phyloP scores from a whole-genome alignment of 2,797 vertebrate species.

The Lepus oiostolus region DNA sequence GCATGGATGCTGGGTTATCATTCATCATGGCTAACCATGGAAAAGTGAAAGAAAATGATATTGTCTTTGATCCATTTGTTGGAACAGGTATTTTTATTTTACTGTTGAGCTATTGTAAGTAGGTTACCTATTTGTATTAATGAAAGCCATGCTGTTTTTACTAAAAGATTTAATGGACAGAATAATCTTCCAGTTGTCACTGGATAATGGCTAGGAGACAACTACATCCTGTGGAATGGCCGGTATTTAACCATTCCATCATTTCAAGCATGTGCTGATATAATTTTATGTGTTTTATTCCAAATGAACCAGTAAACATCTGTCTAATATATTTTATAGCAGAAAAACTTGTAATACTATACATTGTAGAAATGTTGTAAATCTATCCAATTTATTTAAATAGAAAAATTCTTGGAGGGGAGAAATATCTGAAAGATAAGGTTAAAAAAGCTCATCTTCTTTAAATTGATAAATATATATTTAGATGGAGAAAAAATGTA shows the following conservation, averaged over 20 bases:
- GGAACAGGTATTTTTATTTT: constrained; percentile 93
- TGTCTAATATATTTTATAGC: constrained; percentile 57
- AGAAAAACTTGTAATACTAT: not conserved
- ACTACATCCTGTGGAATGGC: not conserved
- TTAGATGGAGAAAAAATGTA: constrained; percentile 19
- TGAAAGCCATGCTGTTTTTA: constrained; percentile 25
- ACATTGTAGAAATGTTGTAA: not conserved
- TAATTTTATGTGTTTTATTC: constrained; percentile 50
- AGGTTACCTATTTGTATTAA: constrained; percentile 34
- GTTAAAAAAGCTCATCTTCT: constrained; percentile 30
- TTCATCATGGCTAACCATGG: constrained; percentile 99
- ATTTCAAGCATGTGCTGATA: constrained; percentile 1
- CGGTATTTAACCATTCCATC: not conserved
- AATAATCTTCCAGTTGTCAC: not conserved
- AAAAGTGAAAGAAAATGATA: constrained; percentile 94
- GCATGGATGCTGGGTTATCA: constrained; percentile 98
- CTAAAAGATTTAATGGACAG: constrained; percentile 2
- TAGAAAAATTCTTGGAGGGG: constrained; percentile 4
- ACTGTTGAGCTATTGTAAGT: not conserved
- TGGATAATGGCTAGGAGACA: not conserved
- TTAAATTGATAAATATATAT: constrained; percentile 12
- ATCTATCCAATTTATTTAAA: constrained; percentile 33
- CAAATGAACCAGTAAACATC: constrained; percentile 77
- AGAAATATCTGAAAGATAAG: not conserved
- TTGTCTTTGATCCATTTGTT: constrained; percentile 98